Conservation (phyloP, 2,888 invertebrate genomes). For the Limulus polyphemus region DNA sequence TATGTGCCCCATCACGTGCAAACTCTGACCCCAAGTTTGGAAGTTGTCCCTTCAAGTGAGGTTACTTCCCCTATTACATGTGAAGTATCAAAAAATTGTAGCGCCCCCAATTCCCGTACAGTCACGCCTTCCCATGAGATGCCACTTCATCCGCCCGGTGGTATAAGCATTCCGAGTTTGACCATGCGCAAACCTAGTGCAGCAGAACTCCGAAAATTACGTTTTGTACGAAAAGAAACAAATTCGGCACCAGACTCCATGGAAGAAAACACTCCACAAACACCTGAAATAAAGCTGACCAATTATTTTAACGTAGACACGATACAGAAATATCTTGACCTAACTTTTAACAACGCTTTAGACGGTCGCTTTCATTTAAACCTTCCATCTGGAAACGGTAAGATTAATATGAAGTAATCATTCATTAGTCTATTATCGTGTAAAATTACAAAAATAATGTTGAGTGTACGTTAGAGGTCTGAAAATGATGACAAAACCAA, state of each 20-base stretch:
- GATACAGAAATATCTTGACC: constrained; percentile 21
- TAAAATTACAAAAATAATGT: too few relatives aligned
- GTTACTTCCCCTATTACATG: not conserved
- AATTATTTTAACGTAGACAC: constrained; percentile 24
- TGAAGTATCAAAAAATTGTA: constrained; percentile 1
- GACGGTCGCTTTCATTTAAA: too few relatives aligned
- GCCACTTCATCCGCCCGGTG: constrained; percentile 5
- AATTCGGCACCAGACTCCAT: constrained; percentile 38
- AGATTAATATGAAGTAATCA: too few relatives aligned
- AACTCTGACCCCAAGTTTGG: constrained; percentile 5
- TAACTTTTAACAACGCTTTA: constrained; percentile 12
- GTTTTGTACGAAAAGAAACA: constrained; percentile 35
- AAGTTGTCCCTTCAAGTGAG: constrained; percentile 2
- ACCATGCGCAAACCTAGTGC: constrained; percentile 12
- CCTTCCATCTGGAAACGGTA: too few relatives aligned
- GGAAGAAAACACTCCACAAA: constrained; percentile 25
- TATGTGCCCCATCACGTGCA: constrained; percentile 11
- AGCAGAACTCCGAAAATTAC: constrained; percentile 29
- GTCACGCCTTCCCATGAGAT: constrained; percentile 13
- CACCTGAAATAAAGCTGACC: constrained; percentile 6
- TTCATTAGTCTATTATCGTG: too few relatives aligned
- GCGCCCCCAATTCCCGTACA: constrained; percentile 15
- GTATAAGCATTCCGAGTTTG: not conserved
- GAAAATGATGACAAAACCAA: too few relatives aligned
- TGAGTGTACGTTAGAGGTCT: too few relatives aligned